These are phyloP conservation scores for Gallinago jamesoni DNA, from an alignment of 2,113 vertebrate genomes.

Conservation along the genomic window DNA sequence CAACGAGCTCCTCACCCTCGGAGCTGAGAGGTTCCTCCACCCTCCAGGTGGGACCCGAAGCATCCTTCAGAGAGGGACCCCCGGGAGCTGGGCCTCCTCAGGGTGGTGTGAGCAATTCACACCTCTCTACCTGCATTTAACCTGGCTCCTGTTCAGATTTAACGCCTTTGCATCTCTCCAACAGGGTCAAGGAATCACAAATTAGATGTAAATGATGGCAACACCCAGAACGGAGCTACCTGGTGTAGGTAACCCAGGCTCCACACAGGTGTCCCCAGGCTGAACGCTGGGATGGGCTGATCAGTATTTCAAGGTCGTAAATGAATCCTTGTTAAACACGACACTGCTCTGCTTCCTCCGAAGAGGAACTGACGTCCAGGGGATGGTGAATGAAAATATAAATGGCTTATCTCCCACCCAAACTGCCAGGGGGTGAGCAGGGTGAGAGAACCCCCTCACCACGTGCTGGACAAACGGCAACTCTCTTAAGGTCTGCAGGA, in stretches of 20 bases:
- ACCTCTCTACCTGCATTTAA: background rate
- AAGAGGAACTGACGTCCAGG: background rate
- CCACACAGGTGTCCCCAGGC: background rate
- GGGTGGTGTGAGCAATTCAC: background rate
- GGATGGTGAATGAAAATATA: background rate
- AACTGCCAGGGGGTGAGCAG: background rate
- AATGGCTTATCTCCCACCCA: background rate
- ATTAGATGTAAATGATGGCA: background rate
- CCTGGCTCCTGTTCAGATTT: background rate
- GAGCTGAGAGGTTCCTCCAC: background rate
- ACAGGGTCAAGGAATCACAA: background rate
- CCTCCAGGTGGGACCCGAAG: background rate
- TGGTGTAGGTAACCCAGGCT: fast-evolving
- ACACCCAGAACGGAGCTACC: background rate
- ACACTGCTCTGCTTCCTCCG: background rate
- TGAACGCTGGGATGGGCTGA: background rate
- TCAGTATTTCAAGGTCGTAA: background rate
- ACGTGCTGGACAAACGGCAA: background rate
- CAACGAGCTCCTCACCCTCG: background rate
- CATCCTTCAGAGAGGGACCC: fast-evolving
- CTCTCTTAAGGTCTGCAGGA: background rate
- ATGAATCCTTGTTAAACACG: background rate
- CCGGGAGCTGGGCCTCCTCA: background rate
- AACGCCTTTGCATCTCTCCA: background rate
- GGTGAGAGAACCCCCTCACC: background rate